A percentile compares a stretch with the other conserved stretches of the same genome.
Evolutionary conservation across 2,888 invertebrate species (phyloP).

Genomic region (Drosophila mercatorum): DNA sequence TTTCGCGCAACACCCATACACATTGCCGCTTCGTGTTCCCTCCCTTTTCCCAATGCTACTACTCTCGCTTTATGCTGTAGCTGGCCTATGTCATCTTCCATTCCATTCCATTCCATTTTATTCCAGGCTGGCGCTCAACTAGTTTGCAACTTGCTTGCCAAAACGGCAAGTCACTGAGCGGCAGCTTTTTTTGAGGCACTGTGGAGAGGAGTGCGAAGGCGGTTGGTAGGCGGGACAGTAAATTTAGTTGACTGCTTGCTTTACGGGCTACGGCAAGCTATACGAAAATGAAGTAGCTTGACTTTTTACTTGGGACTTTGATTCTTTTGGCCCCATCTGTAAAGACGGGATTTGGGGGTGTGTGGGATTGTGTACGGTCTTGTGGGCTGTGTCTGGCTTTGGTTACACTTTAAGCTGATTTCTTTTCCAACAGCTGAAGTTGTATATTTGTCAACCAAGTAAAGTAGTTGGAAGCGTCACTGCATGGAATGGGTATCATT

Average conservation of each 20-base stretch:
- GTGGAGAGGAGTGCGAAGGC: background rate
- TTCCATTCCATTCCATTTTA: constrained; percentile 7
- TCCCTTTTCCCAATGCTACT: constrained; percentile 1
- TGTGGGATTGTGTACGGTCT: background rate
- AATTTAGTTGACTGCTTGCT: constrained; percentile 62
- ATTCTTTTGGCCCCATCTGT: constrained; percentile 46
- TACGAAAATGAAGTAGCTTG: constrained; percentile 69
- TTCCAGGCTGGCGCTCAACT: constrained; percentile 39
- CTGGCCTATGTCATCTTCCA: constrained; percentile 1
- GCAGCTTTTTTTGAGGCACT: constrained; percentile 14
- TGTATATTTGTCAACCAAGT: background rate
- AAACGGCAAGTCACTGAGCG: constrained; percentile 62
- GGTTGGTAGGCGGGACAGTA: constrained; percentile 1
- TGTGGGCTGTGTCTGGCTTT: constrained; percentile 17
- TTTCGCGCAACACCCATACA: constrained; percentile 38
- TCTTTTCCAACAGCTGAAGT: constrained; percentile 12
- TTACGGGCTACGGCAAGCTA: constrained; percentile 23
- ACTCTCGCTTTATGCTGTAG: constrained; percentile 25
- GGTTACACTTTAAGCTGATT: constrained; percentile 64
- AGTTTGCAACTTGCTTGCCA: constrained; percentile 54
- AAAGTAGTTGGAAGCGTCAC: background rate
- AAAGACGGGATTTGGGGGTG: constrained; percentile 25
- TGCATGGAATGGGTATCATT: background rate
- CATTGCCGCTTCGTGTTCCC: background rate
- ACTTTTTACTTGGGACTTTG: constrained; percentile 54